phyloP scores from a whole-genome alignment of 2,888 invertebrate genomes.

The Phaonia tiefii region DNA sequence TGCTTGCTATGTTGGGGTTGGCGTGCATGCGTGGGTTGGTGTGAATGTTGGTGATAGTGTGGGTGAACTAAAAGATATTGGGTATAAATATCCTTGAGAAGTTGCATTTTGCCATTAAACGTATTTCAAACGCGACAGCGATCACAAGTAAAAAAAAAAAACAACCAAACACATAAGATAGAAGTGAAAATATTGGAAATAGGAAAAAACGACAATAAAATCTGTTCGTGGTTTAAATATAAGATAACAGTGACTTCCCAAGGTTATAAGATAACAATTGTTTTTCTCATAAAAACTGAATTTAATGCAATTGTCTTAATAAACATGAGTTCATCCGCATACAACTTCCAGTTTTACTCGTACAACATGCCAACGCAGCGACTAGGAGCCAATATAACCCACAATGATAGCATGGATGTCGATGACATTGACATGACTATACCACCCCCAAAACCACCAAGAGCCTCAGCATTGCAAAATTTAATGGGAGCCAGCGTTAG shows the following conservation, averaged over 20 bases:
- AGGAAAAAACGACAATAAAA: no score
- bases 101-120: constrained; percentile 29
- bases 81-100: constrained; percentile 34
- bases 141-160: background rate
- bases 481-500: constrained; percentile 71
- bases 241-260: no score
- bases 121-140: constrained; percentile 41
- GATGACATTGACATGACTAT: constrained; percentile 57
- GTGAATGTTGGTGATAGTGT: no score
- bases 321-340: constrained; percentile 54
- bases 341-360: constrained; percentile 53
- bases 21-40: no score
- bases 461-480: constrained; percentile 27
- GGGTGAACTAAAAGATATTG: background rate
- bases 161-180: no score
- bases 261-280: no score
- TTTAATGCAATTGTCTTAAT: no score
- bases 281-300: no score
- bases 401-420: constrained; percentile 48
- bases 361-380: constrained; percentile 50
- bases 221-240: no score
- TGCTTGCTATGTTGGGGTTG: no score
- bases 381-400: background rate
- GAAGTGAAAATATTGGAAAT: no score
- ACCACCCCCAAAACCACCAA: constrained; percentile 59